Evolutionary conservation across 2,888 invertebrate species (phyloP).

Genomic region (Bugula neritina): DNA sequence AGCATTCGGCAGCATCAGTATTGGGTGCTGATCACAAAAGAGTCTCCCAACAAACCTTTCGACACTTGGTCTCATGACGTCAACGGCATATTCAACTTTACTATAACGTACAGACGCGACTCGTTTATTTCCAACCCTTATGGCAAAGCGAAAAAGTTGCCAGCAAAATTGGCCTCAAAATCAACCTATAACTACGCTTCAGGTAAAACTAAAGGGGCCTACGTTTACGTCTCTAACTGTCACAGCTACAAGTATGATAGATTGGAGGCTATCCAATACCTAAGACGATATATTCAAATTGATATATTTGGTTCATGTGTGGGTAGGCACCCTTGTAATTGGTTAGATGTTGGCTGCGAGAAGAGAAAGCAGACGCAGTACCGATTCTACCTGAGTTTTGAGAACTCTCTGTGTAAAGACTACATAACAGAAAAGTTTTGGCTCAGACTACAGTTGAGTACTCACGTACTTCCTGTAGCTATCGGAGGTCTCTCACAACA

Average conservation of each 20-base stretch:
- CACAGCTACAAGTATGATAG: neutral
- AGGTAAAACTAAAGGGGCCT: neutral
- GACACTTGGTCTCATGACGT: neutral
- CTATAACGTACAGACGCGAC: neutral
- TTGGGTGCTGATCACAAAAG: neutral
- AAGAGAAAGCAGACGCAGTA: neutral
- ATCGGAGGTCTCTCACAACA: neutral
- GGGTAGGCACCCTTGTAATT: neutral
- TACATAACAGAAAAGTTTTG: neutral
- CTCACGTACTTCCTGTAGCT: neutral
- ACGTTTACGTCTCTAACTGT: neutral
- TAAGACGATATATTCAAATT: neutral
- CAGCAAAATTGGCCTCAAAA: neutral
- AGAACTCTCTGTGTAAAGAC: neutral
- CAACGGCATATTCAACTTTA: neutral
- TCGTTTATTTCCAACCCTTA: neutral
- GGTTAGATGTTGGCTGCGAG: neutral
- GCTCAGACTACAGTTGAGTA: neutral
- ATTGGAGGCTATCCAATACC: neutral
- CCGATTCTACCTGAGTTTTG: neutral
- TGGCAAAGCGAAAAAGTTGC: neutral
- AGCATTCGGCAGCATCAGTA: neutral
- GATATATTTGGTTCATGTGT: neutral
- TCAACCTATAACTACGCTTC: neutral
- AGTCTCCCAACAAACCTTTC: neutral